These are phyloP conservation scores for Drosophila nasuta DNA, from an alignment of 1,140 invertebrate species.

Conservation along the genomic window DNA sequence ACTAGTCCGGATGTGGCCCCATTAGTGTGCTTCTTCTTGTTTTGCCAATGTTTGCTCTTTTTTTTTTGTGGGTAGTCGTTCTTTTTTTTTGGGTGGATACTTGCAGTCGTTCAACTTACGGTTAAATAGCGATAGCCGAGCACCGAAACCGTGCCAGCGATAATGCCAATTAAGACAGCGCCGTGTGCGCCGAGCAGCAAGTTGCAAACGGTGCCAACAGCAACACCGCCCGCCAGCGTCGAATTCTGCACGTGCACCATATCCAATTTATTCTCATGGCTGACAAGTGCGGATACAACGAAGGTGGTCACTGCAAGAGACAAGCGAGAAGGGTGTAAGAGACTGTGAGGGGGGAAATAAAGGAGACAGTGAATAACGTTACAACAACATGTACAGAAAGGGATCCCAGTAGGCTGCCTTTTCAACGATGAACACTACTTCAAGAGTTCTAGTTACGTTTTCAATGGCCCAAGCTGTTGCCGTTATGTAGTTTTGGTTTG, in stretches of 20 bases:
- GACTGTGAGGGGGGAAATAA: neutral
- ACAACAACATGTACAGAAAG: constrained; percentile 18
- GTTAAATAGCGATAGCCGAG: constrained; percentile 94
- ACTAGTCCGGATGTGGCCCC: constrained; percentile 29
- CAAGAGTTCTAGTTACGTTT: constrained; percentile 24
- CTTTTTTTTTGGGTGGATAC: constrained; percentile 11
- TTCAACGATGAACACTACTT: constrained; percentile 11
- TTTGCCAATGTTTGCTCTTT: neutral
- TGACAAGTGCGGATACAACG: constrained; percentile 92
- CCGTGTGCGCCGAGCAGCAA: constrained; percentile 95
- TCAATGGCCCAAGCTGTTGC: constrained; percentile 15
- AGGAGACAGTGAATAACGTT: constrained; percentile 14
- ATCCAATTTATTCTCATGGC: constrained; percentile 92
- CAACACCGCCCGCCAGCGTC: constrained; percentile 91
- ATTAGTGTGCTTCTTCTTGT: constrained; percentile 20
- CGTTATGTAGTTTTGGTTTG: neutral
- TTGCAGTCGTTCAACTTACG: constrained; percentile 86
- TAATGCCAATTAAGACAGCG: constrained; percentile 92
- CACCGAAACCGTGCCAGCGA: constrained; percentile 93
- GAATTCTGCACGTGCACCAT: constrained; percentile 97
- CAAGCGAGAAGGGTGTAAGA: neutral
- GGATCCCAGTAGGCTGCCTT: constrained; percentile 12
- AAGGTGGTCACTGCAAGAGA: constrained; percentile 91
- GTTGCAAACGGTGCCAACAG: constrained; percentile 89
- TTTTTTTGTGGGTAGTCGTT: neutral